Evolutionary conservation across 2,888 invertebrate species (phyloP).

Genomic region (Junonia oenone): DNA sequence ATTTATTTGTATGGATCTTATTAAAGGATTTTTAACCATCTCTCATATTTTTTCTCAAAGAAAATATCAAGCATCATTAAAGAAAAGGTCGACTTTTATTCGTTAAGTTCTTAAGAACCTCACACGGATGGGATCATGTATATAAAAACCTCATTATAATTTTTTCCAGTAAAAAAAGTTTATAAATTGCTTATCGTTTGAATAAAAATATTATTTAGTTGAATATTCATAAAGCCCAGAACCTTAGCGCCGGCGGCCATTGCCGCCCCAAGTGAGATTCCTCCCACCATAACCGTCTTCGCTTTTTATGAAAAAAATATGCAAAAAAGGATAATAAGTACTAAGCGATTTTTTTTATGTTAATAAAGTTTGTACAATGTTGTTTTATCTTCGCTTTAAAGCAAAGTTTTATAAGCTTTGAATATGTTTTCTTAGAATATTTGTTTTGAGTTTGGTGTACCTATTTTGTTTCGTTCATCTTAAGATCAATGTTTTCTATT

Average conservation of each 20-base stretch:
- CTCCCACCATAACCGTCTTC: neutral
- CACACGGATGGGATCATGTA: neutral
- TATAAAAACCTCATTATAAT: neutral
- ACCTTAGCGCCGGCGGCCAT: neutral
- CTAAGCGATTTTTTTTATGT: neutral
- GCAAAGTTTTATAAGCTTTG: neutral
- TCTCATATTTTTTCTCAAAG: no score
- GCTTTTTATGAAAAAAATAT: conserved; percentile 2
- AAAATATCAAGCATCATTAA: no score
- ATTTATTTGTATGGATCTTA: no score
- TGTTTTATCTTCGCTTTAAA: neutral
- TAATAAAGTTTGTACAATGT: neutral
- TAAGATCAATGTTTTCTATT: neutral
- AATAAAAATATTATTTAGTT: neutral
- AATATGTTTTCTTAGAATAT: neutral
- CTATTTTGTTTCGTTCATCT: neutral
- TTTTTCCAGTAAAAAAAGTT: neutral
- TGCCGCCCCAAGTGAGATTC: neutral
- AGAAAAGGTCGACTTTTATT: no score
- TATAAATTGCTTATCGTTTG: neutral
- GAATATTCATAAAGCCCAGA: conserved; percentile 3
- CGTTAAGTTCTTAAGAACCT: no score
- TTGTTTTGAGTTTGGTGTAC: neutral
- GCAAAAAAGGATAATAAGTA: neutral
- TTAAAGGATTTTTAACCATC: no score